Evolutionary conservation across 2,113 vertebrate genomes (phyloP).

Genomic region (Nothocercus nigrocapillus): DNA sequence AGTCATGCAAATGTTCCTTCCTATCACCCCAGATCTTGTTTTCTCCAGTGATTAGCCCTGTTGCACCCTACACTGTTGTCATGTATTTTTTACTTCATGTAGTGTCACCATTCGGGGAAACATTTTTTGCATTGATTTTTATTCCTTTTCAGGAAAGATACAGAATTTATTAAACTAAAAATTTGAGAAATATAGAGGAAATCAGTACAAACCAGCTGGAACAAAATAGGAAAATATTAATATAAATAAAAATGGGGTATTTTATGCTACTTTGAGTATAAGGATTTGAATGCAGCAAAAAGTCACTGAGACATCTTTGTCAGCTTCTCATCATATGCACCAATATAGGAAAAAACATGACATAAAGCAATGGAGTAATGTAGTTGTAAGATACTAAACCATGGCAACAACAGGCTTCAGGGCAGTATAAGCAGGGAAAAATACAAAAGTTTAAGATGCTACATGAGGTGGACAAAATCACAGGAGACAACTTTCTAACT

Average conservation of each 20-base stretch:
- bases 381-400: neutral
- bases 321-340: neutral
- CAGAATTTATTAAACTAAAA: neutral
- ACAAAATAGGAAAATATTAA: neutral
- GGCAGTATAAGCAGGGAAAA: neutral
- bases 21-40: neutral
- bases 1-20: constrained; percentile 4
- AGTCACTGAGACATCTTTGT: neutral
- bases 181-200: neutral
- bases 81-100: neutral
- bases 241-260: neutral
- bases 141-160: neutral
- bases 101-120: neutral
- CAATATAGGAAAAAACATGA: neutral
- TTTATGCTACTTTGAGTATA: neutral
- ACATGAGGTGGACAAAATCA: neutral
- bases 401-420: neutral
- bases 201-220: neutral
- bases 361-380: neutral
- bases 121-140: neutral
- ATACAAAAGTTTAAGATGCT: neutral
- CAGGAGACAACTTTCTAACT: neutral
- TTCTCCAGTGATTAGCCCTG: neutral
- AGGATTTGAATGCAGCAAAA: neutral
- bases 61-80: neutral